Evolutionary conservation across 2,888 invertebrate species (phyloP).

Genomic region (Calameuta pallipes): DNA sequence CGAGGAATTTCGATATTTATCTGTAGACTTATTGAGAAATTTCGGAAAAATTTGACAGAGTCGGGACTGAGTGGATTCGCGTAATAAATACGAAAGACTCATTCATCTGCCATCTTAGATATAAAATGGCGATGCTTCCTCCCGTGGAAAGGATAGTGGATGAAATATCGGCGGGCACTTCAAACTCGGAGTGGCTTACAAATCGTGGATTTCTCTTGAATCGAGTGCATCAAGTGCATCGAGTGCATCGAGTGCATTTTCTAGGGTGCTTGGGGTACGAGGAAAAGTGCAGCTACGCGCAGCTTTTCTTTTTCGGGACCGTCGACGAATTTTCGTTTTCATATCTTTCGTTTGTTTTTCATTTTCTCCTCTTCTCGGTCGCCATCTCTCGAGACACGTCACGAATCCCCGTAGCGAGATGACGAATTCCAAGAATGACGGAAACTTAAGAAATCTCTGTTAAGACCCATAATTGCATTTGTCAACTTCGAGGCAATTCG

Average conservation of each 20-base stretch:
- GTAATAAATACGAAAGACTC: background rate
- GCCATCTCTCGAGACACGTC: too few species aligned
- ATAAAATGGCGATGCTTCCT: background rate
- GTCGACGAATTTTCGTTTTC: too few species aligned
- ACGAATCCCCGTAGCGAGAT: too few species aligned
- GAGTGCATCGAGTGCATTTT: background rate
- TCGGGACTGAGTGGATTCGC: background rate
- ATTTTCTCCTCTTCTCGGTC: too few species aligned
- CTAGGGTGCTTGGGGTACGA: background rate
- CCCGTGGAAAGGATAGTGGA: slow-evolving; percentile 20
- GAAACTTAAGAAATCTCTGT: background rate
- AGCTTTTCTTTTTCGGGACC: background rate
- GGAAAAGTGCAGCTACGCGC: background rate
- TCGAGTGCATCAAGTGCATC: background rate
- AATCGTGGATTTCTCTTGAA: slow-evolving; percentile 41
- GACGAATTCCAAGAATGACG: background rate
- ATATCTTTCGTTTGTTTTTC: too few species aligned
- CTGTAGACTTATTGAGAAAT: background rate
- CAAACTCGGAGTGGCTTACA: slow-evolving; percentile 49
- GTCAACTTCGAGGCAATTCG: too few species aligned
- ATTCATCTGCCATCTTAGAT: background rate
- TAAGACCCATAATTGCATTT: too few species aligned
- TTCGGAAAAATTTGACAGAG: background rate
- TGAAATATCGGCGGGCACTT: slow-evolving; percentile 47
- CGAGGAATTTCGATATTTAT: background rate